Conservation (phyloP, 2,113 vertebrate species). For the Eulemur macaco region DNA sequence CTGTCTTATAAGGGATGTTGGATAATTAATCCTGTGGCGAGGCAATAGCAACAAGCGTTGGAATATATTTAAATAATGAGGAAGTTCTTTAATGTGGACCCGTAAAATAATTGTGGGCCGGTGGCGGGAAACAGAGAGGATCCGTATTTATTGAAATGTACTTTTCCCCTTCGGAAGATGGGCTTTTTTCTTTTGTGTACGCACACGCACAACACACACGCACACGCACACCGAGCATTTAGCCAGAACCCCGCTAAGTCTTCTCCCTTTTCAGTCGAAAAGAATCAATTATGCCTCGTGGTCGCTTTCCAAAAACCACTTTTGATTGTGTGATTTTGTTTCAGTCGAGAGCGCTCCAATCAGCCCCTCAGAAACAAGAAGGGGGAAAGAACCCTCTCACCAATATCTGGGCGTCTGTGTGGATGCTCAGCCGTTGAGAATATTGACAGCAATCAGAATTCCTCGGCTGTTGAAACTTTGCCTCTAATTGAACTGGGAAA, state of each 20-base stretch:
- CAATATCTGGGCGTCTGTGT: conserved; percentile 76
- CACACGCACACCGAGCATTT: background rate
- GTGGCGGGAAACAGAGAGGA: conserved; percentile 67
- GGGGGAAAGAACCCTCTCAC: conserved; percentile 56
- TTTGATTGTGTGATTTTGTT: conserved; percentile 80
- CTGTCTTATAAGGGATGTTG: conserved; percentile 84
- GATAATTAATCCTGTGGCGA: conserved; percentile 83
- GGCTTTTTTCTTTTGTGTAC: conserved; percentile 64
- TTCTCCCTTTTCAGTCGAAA: conserved; percentile 78
- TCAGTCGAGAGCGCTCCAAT: conserved; percentile 74
- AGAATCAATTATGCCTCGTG: conserved; percentile 80
- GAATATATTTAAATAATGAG: conserved; percentile 87
- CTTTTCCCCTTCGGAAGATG: conserved; percentile 69
- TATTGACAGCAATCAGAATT: conserved; percentile 89
- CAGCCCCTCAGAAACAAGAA: conserved; percentile 64
- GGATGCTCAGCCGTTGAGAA: conserved; percentile 80
- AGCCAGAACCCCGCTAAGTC: conserved; percentile 80
- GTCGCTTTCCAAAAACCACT: conserved; percentile 79
- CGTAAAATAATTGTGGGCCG: conserved; percentile 78
- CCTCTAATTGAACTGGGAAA: conserved; percentile 94
- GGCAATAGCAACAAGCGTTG: conserved; percentile 82
- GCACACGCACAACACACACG: background rate
- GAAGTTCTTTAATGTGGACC: conserved; percentile 82
- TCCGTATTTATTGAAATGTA: conserved; percentile 79
- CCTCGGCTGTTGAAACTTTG: conserved; percentile 88